Base-by-base conservation (phyloP, 2,888 invertebrate species). In the Ligdia adustata region DNA sequence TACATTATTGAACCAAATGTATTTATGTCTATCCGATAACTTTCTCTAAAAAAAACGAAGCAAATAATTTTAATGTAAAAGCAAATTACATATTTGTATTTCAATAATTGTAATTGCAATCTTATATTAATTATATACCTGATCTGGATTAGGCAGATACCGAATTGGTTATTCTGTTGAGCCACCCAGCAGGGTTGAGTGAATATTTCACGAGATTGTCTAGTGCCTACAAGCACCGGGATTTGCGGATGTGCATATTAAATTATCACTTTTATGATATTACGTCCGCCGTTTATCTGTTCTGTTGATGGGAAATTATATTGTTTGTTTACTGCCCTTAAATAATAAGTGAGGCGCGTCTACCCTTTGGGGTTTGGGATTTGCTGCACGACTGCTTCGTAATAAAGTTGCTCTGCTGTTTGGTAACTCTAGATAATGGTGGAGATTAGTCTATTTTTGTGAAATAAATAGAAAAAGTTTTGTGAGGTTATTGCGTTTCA, bases 91-190 rank as follows among this genome's bases (percentile, higher is more conserved):
- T n/a, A n/a, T n/a, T n/a, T n/a, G n/a, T n/a, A n/a, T n/a, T n/a
- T n/a, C 31, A 32, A 34, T 40, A 35, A 47, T 24, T 9, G 16
- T 46, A 29, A 40, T 47, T 40, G 14, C 28, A 33, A 29, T 42
- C 11, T 42, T 32, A 32, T 42, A 42, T 42, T 31, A 38, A 52
- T 35, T 24, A 48, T 26, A 42, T 16, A 34, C 12, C 28, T 45
- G 18, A 54, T 49, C 41, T 46, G 37, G 60, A 57, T 56, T 58
- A 54, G 57, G 55, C 57, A 62, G 58, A 60, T 57, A 60, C 52
- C 64, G 75, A 76, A 79, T 80, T 80, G 75, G 66, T 75, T 77
- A 82, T 80, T 80, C 82, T 75, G 76, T 79, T 82, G 79, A 75
- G 72, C 72, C 71, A 64, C 69, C 69, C 69, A 68, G 7, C 64